Evolutionary conservation across 2,113 vertebrate species (phyloP), one percentile per base, ranked within the genome.

Genomic region (Myxocyprinus asiaticus): DNA sequence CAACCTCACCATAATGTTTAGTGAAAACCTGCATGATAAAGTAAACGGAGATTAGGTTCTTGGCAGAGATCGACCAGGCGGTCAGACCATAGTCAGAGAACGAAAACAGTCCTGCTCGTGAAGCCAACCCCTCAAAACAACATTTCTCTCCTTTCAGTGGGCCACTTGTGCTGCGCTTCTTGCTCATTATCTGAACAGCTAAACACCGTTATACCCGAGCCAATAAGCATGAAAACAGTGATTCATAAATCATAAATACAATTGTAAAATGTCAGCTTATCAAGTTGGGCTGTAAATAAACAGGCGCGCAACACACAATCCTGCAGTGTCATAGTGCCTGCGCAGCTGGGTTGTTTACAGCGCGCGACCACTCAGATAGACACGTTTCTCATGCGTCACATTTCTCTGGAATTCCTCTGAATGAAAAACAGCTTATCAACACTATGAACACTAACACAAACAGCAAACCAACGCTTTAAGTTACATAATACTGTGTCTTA

Each of bases 331-430:
- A 65, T 51, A 53, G 48, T 47, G 53, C 64, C 70, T 75, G 63
- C 81, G 81, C 81, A 83, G 43, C 76, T 66, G 5, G 55, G 17
- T 78, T 79, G 77, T 83, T 79, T 83, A 79, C 81, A 42, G 71
- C 72, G 48, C 81, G 43, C 62, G 44, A 56, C 3, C 73, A 6
- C 76, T 33, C 47, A 55, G 59, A 59, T 22, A 67, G 77, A 79
- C 81, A 83, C 59, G 77, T 83, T 61, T 48, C 56, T 69, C 77
- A 83, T 63, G 72, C 76, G 69, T 76, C 61, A 76, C 33, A 76
- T 80, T 83, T 74, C 67, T 56, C 45, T 68, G 66, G 82, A 83
- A 80, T 80, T 76, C 72, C 61, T 67, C 72, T 4, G 58, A 79
- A 65, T 76, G 66, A 72, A 83, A 83, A 83, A 76, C 77, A 66